Percentiles rank a stretch among this genome's conserved stretches.
phyloP scores from a whole-genome alignment of 2,888 invertebrate genomes.

The Aleiodes alternator region DNA sequence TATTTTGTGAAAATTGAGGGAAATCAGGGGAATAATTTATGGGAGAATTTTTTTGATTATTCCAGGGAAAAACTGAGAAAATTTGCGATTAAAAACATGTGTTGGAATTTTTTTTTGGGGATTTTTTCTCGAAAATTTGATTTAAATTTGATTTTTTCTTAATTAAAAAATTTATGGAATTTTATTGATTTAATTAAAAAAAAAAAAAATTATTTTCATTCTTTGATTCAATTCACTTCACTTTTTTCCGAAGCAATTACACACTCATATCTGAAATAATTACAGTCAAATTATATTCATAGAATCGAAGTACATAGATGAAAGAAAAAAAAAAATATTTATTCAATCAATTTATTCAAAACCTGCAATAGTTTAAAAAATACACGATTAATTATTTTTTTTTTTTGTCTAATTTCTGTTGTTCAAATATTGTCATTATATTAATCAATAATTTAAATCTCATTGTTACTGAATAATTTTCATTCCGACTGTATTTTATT shows the following conservation, averaged over 20 bases:
- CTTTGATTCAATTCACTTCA: slow-evolving; percentile 51
- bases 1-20: no score
- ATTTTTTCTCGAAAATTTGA: no score
- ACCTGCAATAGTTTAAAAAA: slow-evolving; percentile 28
- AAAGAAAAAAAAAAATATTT: slow-evolving; percentile 23
- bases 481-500: slow-evolving; percentile 30
- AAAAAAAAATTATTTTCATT: not conserved
- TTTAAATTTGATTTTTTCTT: no score
- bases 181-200: no score
- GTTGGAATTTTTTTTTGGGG: no score
- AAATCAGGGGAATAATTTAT: no score
- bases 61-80: no score
- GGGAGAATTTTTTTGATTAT: no score
- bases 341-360: slow-evolving; percentile 21
- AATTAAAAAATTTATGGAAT: no score
- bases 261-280: slow-evolving; percentile 37
- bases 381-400: slow-evolving; percentile 45
- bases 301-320: slow-evolving; percentile 34
- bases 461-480: slow-evolving; percentile 49
- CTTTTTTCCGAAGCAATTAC: slow-evolving; percentile 40
- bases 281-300: slow-evolving; percentile 21
- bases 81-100: no score
- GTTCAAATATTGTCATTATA: slow-evolving; percentile 26
- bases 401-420: slow-evolving; percentile 43
- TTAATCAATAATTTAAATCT: slow-evolving; percentile 14